Conservation (phyloP, 2,113 vertebrate species). For the Lycaon pictus region DNA sequence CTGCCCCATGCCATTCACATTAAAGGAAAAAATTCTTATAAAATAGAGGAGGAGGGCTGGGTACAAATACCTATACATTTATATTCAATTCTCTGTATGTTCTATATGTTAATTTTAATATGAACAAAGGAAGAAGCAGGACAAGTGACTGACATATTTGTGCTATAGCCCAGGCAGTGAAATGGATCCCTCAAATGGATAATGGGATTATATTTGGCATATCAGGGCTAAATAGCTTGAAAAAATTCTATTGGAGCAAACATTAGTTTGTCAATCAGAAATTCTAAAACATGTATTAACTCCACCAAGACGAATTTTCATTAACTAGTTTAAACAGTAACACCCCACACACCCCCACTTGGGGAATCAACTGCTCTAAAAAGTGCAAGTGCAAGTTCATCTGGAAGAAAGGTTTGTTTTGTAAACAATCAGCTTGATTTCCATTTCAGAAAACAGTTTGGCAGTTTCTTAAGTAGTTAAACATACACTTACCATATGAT, state of each 20-base stretch:
- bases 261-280: not conserved
- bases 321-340: not conserved
- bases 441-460: not conserved
- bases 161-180: not conserved
- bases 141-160: not conserved
- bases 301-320: not conserved
- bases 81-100: not conserved
- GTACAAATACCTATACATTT: not conserved
- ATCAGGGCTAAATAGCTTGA: not conserved
- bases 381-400: not conserved
- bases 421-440: conserved; percentile 19
- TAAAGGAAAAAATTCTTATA: not conserved
- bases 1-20: not conserved
- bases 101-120: not conserved
- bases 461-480: not conserved
- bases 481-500: not conserved
- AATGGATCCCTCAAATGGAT: not conserved
- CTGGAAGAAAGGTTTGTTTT: conserved; percentile 27
- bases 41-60: not conserved
- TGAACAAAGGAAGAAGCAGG: not conserved
- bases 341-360: fast-evolving
- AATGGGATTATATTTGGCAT: not conserved
- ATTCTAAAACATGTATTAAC: not conserved
- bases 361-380: not conserved
- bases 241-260: not conserved